Conservation (phyloP, 2,888 invertebrate genomes). For the Gnatocerus cornutus region DNA sequence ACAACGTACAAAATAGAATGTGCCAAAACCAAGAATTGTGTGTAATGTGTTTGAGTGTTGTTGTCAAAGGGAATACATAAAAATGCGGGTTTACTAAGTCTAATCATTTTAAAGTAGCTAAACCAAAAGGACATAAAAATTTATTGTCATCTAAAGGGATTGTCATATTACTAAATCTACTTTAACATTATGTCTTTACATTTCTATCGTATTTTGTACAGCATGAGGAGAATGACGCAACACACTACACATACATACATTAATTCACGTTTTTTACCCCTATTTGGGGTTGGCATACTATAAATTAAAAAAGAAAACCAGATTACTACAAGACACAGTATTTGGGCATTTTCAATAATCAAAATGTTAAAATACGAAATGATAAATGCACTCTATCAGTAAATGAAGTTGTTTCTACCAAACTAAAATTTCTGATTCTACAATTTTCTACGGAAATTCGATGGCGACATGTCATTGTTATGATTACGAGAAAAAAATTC, state of each 20-base stretch:
- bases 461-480: conserved; percentile 4
- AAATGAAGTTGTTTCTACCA: not conserved
- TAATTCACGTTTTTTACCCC: conserved; percentile 72
- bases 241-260: conserved; percentile 72
- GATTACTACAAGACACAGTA: conserved; percentile 51
- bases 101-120: conserved; percentile 28
- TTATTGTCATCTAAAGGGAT: conserved; percentile 57
- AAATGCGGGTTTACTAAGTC: conserved; percentile 39
- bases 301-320: conserved; percentile 62
- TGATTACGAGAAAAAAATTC: too few relatives aligned
- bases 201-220: conserved; percentile 70
- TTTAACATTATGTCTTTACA: conserved; percentile 36
- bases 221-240: conserved; percentile 70
- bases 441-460: conserved; percentile 1
- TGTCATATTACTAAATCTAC: conserved; percentile 34
- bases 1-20: conserved; percentile 14
- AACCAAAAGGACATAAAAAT: conserved; percentile 52
- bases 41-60: conserved; percentile 42
- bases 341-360: not conserved
- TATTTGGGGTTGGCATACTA: conserved; percentile 71
- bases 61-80: conserved; percentile 26
- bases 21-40: conserved; percentile 27
- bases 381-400: not conserved
- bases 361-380: too few relatives aligned
- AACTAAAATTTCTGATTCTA: conserved; percentile 1